Base-by-base conservation (phyloP, 2,113 vertebrate genomes). In the Otis tarda region DNA sequence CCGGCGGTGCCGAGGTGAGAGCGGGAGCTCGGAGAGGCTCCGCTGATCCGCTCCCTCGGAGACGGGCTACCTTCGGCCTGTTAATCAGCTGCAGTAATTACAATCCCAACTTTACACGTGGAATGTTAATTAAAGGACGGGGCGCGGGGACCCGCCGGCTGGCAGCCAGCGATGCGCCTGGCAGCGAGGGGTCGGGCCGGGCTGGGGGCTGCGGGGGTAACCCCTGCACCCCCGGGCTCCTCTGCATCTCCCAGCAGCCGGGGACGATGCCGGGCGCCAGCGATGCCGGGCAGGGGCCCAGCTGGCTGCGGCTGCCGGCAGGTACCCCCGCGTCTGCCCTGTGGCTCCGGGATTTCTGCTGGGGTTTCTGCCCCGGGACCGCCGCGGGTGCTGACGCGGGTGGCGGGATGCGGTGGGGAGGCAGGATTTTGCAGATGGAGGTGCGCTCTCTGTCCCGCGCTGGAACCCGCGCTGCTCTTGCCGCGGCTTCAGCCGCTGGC, bases 21-120 rank as follows among this genome's bases (percentile, higher is more conserved):
- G 18, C 70, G 24, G 97, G 97, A 98, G 90, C 96, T 95, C n/a
- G 83, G 95, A 89, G 97, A 96, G 96, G 97, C 45, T 73, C 96
- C 65, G 98, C 97, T 98, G 97, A 98, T 98, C 98, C 98, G 98
- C 97, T 98, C 97, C 98, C 98, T 95, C 95, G 3, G 97, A 98
- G 97, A 97, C 80, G 81, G 97, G 95, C 97, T 97, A 96, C 97
- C 98, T 98, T 98, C 79, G 97, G 95, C 98, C 97, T 97, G 94
- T 98, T 98, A 98, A 98, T 98, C 98, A 98, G 98, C 97, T 91
- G 97, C 98, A 97, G 98, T 99, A 98, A 99, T 99, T 98, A 98
- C 98, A 98, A 93, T 98, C 97, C 92, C 71, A 84, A 53, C 91
- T 94, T 94, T 95, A 97, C 97, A 64, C 17, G 19, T 50, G 89